Conservation (phyloP, 2,888 invertebrate species). For the Maniola hyperantus region DNA sequence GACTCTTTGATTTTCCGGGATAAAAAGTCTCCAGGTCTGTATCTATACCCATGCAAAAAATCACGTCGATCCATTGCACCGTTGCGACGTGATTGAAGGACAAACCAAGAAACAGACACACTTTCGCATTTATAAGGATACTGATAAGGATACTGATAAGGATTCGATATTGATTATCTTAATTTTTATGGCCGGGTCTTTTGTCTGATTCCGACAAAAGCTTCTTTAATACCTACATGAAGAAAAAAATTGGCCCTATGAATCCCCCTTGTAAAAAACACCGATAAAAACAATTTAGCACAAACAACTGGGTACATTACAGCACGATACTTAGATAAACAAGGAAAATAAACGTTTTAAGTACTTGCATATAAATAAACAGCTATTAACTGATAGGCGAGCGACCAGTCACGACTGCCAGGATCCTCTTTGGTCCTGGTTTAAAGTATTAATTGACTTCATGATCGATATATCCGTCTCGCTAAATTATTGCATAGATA, state of each 20-base stretch:
- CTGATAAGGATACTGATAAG: no score
- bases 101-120: no score
- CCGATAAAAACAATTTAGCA: neutral
- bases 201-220: no score
- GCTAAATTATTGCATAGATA: constrained; percentile 25
- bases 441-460: constrained; percentile 23
- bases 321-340: constrained; percentile 9
- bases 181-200: no score
- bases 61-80: no score
- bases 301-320: neutral
- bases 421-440: constrained; percentile 22
- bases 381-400: constrained; percentile 15
- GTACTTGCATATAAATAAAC: constrained; percentile 17
- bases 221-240: neutral
- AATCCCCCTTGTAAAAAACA: neutral
- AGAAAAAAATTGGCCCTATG: neutral
- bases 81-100: no score
- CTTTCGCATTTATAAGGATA: no score
- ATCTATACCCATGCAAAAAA: no score
- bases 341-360: constrained; percentile 20
- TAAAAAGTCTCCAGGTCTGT: no score
- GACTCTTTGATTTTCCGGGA: no score
- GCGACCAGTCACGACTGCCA: constrained; percentile 21
- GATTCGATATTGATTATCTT: no score
- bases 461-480: constrained; percentile 27